Evolutionary conservation across 2,797 vertebrate species (phyloP), one percentile per base, ranked within the genome.

Genomic region (Oreonectes daqikongensis): DNA sequence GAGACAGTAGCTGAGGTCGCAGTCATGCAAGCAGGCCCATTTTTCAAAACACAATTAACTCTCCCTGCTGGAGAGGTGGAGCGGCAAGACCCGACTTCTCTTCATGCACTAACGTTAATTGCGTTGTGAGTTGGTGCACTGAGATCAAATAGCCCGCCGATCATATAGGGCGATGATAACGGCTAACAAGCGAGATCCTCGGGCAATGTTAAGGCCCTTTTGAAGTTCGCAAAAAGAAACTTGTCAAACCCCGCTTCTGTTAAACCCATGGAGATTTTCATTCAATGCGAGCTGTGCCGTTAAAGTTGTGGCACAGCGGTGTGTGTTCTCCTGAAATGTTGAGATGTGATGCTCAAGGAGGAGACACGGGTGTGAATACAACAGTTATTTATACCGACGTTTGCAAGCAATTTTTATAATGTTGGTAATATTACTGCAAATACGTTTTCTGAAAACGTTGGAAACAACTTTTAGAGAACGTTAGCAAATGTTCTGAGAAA

Each of bases 41-140:
- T 84, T 74, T 67, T 76, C 40, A 46, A 69, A 84, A 80, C 71
- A 77, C 81, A 84, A 84, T 84, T 84, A 79, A 70, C 64, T 77
- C 57, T 60, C 61, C 61, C 64, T 74, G 73, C 71, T 64, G 63
- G 61, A 18, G 75, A 69, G 75, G 78, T 38, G 53, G 72, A 12
- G 68, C 69, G 6, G 68, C 2, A 28, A 84, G 72, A 38, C 72
- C 55, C 11, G 61, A 71, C 35, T 78, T 80, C 78, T 72, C 60
- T 73, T 69, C 67, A 64, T 44, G 68, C 79, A 65, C 68, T 59
- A 83, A 59, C 17, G 46, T 81, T 84, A 81, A 84, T 84, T 81
- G 73, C 73, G 73, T 75, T 28, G 73, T 69, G 75, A 67, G 69
- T 59, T 40, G 53, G 77, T 75, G 72, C 60, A 76, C 67, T 67